phyloP scores from a whole-genome alignment of 2,888 invertebrate genomes.

The Drosophila kokeensis region DNA sequence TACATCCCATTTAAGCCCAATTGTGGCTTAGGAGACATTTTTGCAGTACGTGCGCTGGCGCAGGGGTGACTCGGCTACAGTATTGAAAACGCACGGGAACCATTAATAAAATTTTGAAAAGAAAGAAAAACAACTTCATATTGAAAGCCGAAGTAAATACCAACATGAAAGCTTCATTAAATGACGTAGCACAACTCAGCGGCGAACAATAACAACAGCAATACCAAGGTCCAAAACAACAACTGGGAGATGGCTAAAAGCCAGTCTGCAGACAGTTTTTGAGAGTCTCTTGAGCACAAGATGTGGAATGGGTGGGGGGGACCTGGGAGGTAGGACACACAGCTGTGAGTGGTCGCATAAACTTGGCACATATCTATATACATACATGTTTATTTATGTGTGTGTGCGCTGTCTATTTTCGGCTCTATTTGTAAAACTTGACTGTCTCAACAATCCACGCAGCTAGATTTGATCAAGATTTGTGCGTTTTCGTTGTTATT shows the following conservation, averaged over 20 bases:
- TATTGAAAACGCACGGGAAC: constrained; percentile 40
- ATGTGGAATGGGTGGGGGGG: neutral
- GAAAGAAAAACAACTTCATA: constrained; percentile 13
- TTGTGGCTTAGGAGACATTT: constrained; percentile 28
- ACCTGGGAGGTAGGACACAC: constrained; percentile 9
- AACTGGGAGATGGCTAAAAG: constrained; percentile 10
- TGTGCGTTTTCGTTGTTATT: constrained; percentile 33
- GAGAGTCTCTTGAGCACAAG: neutral
- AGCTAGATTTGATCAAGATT: constrained; percentile 57
- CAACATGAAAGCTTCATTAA: constrained; percentile 71
- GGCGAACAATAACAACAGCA: constrained; percentile 7
- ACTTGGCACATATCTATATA: constrained; percentile 30
- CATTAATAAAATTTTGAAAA: constrained; percentile 49
- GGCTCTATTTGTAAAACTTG: constrained; percentile 17
- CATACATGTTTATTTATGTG: neutral
- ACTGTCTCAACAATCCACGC: neutral
- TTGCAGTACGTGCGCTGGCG: constrained; percentile 34
- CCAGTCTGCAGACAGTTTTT: constrained; percentile 42
- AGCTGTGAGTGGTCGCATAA: constrained; percentile 48
- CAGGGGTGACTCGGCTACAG: too few species aligned
- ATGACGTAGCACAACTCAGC: constrained; percentile 63
- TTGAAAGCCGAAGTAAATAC: constrained; percentile 55
- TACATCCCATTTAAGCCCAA: constrained; percentile 10
- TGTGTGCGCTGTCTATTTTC: constrained; percentile 37
- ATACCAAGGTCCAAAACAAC: neutral